These are phyloP conservation scores for Clarias macrocephalus DNA, from an alignment of 2,113 vertebrate species.

Conservation along the genomic window DNA sequence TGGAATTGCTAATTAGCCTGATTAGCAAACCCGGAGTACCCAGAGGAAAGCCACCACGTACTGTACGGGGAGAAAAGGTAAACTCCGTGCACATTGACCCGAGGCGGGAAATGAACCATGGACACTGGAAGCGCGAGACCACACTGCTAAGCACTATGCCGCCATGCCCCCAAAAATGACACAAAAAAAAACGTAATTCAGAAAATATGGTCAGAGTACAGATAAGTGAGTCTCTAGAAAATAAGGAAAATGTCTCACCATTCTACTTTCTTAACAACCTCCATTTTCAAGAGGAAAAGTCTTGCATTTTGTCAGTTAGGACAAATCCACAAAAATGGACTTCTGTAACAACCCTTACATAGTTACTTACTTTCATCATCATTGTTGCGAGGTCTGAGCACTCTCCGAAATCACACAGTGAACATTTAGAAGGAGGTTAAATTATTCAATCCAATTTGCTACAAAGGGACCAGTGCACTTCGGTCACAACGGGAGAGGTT, in stretches of 20 bases:
- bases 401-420: neutral
- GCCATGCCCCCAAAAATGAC: neutral
- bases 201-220: neutral
- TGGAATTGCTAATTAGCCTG: too few relatives aligned
- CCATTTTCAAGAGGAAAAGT: neutral
- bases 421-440: neutral
- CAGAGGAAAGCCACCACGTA: too few relatives aligned
- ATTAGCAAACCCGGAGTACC: too few relatives aligned
- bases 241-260: neutral
- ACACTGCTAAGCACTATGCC: too few relatives aligned
- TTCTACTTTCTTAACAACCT: neutral
- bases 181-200: constrained; percentile 28
- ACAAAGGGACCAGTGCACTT: constrained; percentile 20
- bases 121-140: too few relatives aligned
- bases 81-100: too few relatives aligned
- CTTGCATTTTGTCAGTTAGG: neutral
- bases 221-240: neutral
- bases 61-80: too few relatives aligned
- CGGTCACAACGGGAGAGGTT: constrained; percentile 2
- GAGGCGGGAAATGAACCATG: too few relatives aligned
- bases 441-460: constrained; percentile 9
- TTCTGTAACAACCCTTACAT: neutral
- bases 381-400: neutral
- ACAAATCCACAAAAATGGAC: neutral
- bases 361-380: neutral